These are phyloP conservation scores for Caenorhabditis zanzibari DNA, from an alignment of 2,888 invertebrate species.

Conservation along the genomic window DNA sequence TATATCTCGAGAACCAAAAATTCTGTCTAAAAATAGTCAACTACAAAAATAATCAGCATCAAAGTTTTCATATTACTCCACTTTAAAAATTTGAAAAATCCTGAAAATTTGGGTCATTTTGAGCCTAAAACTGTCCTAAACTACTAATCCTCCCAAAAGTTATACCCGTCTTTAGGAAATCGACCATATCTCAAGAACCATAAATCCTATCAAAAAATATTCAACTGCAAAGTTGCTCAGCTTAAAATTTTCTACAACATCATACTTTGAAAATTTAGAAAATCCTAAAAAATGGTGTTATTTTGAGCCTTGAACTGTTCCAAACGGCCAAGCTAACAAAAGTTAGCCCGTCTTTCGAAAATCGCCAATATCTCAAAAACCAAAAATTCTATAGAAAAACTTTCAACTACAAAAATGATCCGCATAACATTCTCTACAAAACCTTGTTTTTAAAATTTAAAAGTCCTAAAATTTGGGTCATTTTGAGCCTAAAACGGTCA, in stretches of 20 bases:
- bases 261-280: no score
- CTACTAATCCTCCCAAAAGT: no score
- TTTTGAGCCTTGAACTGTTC: no score
- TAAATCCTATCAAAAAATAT: neutral
- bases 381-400: neutral
- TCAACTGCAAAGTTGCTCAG: neutral
- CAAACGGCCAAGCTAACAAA: neutral
- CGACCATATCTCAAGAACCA: neutral
- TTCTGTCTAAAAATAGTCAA: neutral
- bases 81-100: slow-evolving; percentile 1
- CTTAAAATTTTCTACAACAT: neutral
- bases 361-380: neutral
- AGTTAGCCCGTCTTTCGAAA: neutral
- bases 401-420: neutral
- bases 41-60: slow-evolving; percentile 6
- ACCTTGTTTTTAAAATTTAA: no score
- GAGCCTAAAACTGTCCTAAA: neutral
- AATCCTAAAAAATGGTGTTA: no score
- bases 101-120: neutral
- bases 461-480: no score
- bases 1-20: neutral
- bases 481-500: no score
- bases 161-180: no score
- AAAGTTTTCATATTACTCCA: neutral
- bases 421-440: neutral